phyloP scores from a whole-genome alignment of 2,113 vertebrate species.

The Neopipo cinnamomea region DNA sequence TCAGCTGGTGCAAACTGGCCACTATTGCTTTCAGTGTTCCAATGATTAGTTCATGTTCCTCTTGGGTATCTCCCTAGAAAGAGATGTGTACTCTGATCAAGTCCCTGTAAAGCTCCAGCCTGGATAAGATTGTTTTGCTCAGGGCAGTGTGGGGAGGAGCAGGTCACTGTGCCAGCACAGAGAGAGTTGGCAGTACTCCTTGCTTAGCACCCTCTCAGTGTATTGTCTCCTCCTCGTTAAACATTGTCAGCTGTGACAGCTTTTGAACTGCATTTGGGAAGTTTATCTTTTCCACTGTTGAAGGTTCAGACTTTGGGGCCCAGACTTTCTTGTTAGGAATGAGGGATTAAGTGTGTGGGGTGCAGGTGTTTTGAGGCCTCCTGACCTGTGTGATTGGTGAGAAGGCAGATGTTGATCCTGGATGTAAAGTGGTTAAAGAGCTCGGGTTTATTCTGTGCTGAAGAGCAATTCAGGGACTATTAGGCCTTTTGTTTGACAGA shows the following conservation, averaged over 20 bases:
- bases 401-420: background rate
- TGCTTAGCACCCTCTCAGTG: background rate
- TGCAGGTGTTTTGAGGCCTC: background rate
- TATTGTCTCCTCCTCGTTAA: fast-evolving
- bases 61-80: background rate
- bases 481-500: background rate
- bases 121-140: background rate
- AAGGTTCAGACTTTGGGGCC: background rate
- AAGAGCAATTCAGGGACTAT: background rate
- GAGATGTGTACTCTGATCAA: background rate
- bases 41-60: background rate
- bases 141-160: background rate
- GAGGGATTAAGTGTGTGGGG: background rate
- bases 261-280: background rate
- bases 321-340: background rate
- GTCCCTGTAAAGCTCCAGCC: background rate
- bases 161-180: background rate
- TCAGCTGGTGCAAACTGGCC: background rate
- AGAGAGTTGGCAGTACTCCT: background rate
- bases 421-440: background rate
- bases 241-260: background rate
- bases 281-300: background rate
- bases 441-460: background rate
- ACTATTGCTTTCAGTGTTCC: background rate
- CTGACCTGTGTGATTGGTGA: background rate